Evolutionary conservation across 2,113 vertebrate species (phyloP), one percentile per base, ranked within the genome.

Genomic region (Bubo scandiacus): DNA sequence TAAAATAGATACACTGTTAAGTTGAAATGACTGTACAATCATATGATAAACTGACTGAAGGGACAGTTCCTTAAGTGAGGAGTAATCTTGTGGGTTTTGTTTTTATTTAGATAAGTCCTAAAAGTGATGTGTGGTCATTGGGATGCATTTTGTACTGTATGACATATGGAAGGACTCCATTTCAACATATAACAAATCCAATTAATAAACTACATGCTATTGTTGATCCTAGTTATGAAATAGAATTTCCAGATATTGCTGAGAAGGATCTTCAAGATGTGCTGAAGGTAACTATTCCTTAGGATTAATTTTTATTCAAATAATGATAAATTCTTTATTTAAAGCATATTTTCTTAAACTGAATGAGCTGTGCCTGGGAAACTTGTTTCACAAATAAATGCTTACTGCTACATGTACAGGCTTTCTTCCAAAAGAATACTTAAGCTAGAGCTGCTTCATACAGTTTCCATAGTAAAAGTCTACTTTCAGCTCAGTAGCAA

Each of bases 101-200:
- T 49, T 45, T 72, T 78, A 10, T 65, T 22, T 97, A 99, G 99
- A 99, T 99, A 95, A 99, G 99, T 86, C 98, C 99, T 7, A 99
- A 99, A 98, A 99, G 99, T 45, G 99, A 99, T 47, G 99, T 99
- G 47, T 99, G 99, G 99, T 99, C 99, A 12, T 96, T 99, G 55
- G 99, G 99, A 20, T 99, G 99, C 87, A 99, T 99, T 97, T 97
- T 99, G 81, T 99, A 99, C 92, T 99, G 98, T 54, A 99, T 99
- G 99, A 99, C 99, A 8, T 99, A 99, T 10, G 98, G 99, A 47
- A 99, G 98, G 97, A 99, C 99, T 83, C 99, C 99, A 1, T 99
- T 99, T 97, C 99, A 99, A 90, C 99, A 98, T 94, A 99, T 99
- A 98, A 99, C 99, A 95, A 99, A 99, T 96, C 99, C 99, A 91